Evolutionary conservation across 2,888 invertebrate genomes (phyloP), one percentile per base, ranked within the genome.

Genomic region (Cheilosia scutellata): DNA sequence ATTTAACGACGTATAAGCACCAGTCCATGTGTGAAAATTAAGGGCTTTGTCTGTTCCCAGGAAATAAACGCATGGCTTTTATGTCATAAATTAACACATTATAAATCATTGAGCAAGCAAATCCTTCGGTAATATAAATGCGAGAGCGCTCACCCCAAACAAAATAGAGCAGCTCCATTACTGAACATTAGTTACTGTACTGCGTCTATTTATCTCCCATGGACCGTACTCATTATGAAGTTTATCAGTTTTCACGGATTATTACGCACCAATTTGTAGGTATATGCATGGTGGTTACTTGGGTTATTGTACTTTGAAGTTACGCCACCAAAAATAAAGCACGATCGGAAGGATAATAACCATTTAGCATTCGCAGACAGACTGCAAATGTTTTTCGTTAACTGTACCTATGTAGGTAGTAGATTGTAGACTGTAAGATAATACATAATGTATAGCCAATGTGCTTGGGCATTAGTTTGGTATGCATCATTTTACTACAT

Each of bases 41-140:
- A 57, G n/a, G 49, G 63, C 65, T 63, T 71, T 63, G 51, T 78
- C 55, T 37, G 44, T 13, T 44, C 20, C 40, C 62, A 27, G 37
- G 11, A 65, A 47, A 37, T 57, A 33, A 63, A 11, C 57, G 44
- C 29, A 65, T 49, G 55, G 37, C 47, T 58, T 76, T 66, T 51
- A 51, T 40, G 65, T 78, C 78, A 42, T 65, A 78, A 71, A 78
- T 71, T 78, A 63, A 65, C 78, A 78, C 78, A 42, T 70, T 62
- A 71, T 71, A 78, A 78, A 78, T 78, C 78, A 57, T 71, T 57
- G 44, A 16, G 42, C 33, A 58, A 42, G n/a, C 31, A 78, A 78
- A 78, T 78, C 77, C 70, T 70, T 78, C 20, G 25, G 58, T 68
- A 37, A 37, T 68, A 62, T 77, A 62, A 60, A 25, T 25, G 25